Evolutionary conservation across 1,140 invertebrate genomes (phyloP).

Genomic region (Macrocentrus cingulum): DNA sequence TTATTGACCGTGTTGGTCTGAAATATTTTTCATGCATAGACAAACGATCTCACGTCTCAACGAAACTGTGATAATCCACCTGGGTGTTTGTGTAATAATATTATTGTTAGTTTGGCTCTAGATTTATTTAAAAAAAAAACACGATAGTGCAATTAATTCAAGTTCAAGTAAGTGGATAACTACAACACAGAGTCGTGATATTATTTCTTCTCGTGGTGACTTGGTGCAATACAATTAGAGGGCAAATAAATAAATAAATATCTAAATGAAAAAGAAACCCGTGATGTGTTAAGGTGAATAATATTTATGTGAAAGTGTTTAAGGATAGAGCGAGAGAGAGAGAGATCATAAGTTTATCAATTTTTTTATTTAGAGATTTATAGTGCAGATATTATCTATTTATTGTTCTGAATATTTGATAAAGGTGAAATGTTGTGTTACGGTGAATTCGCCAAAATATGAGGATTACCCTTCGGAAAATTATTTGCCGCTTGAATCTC

Average conservation of each 20-base stretch:
- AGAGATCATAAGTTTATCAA: slow-evolving; percentile 5
- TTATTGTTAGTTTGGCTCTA: too few relatives aligned
- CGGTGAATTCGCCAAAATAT: slow-evolving; percentile 47
- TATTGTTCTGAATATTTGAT: background rate
- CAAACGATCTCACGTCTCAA: slow-evolving; percentile 3
- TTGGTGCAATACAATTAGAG: slow-evolving; percentile 24
- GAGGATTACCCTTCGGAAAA: slow-evolving; percentile 49
- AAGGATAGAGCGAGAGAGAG: too few relatives aligned
- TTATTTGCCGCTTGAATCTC: slow-evolving; percentile 40
- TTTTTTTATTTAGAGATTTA: slow-evolving; percentile 6
- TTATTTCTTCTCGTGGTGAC: slow-evolving; percentile 9
- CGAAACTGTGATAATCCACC: slow-evolving; percentile 21
- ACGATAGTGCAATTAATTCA: too few relatives aligned
- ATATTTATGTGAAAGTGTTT: too few relatives aligned
- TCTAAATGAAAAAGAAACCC: background rate
- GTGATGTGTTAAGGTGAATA: slow-evolving; percentile 15
- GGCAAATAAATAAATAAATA: background rate
- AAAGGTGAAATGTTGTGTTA: slow-evolving; percentile 15
- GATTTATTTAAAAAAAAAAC: too few relatives aligned
- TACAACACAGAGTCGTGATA: slow-evolving; percentile 6
- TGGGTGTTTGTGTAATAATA: background rate
- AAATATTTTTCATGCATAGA: background rate
- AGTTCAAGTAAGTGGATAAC: slow-evolving; percentile 9
- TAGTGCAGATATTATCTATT: background rate
- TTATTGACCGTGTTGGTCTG: background rate